phyloP scores from a whole-genome alignment of 2,888 invertebrate species.

The Vanessa cardui region DNA sequence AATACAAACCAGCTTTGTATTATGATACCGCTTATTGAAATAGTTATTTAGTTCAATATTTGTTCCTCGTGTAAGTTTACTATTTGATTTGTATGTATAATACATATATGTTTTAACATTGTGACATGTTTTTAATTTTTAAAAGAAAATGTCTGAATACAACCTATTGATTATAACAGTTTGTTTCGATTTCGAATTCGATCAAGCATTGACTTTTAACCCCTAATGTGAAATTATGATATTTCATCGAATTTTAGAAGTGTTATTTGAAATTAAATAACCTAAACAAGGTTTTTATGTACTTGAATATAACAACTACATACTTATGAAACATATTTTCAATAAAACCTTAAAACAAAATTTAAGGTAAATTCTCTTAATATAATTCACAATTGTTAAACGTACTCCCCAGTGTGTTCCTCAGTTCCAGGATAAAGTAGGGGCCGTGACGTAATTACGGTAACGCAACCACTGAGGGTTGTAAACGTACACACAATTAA shows the following conservation, averaged over 20 bases:
- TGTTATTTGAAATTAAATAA: no score
- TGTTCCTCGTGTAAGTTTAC: background rate
- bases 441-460: conserved; percentile 45
- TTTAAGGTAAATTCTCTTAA: background rate
- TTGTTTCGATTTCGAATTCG: background rate
- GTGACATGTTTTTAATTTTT: background rate
- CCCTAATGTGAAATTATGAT: no score
- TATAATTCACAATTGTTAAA: conserved; percentile 22
- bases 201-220: no score
- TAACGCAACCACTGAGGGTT: conserved; percentile 44
- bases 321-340: background rate
- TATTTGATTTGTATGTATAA: background rate
- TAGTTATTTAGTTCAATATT: background rate
- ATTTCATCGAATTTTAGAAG: no score
- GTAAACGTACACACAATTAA: conserved; percentile 46
- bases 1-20: background rate
- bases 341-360: background rate
- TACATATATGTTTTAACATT: background rate
- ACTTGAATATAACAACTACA: no score
- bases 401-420: conserved; percentile 27
- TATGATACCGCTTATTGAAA: background rate
- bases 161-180: background rate
- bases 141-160: background rate
- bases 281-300: no score
- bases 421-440: conserved; percentile 28